A percentile compares a stretch with the other conserved stretches of the same genome.
These are phyloP conservation scores for Cosmorhoe ocellata DNA, from an alignment of 2,888 invertebrate species.

Conservation along the genomic window DNA sequence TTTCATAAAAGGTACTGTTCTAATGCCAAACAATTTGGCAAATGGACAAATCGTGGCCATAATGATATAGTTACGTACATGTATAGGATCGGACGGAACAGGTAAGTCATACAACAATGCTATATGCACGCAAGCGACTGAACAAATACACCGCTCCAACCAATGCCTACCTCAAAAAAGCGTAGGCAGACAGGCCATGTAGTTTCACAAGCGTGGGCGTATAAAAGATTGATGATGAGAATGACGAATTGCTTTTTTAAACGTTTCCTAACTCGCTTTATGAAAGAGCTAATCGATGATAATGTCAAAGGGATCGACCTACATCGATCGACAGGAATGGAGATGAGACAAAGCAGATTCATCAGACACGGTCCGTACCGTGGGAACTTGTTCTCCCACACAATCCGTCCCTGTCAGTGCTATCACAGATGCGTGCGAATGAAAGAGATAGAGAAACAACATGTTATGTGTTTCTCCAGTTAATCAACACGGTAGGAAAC, in stretches of 20 bases:
- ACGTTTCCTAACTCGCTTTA: slow-evolving; percentile 21
- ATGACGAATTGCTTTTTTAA: slow-evolving; percentile 26
- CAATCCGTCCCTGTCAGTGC: slow-evolving; percentile 12
- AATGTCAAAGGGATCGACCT: slow-evolving; percentile 19
- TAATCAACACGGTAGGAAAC: slow-evolving; percentile 21
- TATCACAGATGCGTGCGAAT: slow-evolving; percentile 1
- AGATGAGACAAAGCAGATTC: slow-evolving; percentile 29
- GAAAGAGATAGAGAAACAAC: slow-evolving; percentile 16
- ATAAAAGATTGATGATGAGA: slow-evolving; percentile 20
- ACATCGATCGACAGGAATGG: slow-evolving; percentile 30
- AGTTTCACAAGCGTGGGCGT: slow-evolving; percentile 19
- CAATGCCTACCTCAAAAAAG: not conserved
- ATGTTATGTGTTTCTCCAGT: slow-evolving; percentile 18
- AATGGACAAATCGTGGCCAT: slow-evolving; percentile 13
- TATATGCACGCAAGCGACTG: slow-evolving; percentile 13
- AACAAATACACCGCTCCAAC: slow-evolving; percentile 6
- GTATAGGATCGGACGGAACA: not conserved
- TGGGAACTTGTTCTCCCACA: slow-evolving; percentile 25
- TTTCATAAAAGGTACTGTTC: not conserved
- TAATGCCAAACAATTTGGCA: slow-evolving; percentile 12
- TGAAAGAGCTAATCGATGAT: slow-evolving; percentile 17
- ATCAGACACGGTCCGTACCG: slow-evolving; percentile 25
- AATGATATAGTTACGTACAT: slow-evolving; percentile 1
- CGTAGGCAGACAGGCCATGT: slow-evolving; percentile 20
- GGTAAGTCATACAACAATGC: slow-evolving; percentile 7